Evolutionary conservation across 2,113 vertebrate species (phyloP), one percentile per base, ranked within the genome.

Genomic region (Sclerurus mexicanus): DNA sequence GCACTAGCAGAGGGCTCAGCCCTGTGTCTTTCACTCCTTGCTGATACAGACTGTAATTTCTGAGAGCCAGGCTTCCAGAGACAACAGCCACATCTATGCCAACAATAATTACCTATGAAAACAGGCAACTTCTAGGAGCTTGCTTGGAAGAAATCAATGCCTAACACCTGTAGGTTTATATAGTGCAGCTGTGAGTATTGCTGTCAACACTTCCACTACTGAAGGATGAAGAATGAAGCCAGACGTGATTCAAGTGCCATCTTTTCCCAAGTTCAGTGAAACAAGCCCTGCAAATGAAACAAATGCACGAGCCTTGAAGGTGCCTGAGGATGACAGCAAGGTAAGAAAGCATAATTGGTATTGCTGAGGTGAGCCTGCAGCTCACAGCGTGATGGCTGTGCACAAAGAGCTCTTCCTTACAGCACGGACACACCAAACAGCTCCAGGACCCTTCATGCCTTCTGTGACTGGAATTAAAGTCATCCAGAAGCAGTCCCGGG

Each of bases 91-190:
- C 68, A 71, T 58, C 88, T 79, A 68, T 71, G 87, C 69, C 89
- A 96, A 82, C 52, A 80, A 78, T 81, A 93, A 96, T 87, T 89
- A 88, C 86, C 63, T 76, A 67, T 7, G 52, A 82, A 90, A 96
- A 69, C 64, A 90, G 92, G 25, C 75, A 85, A 71, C 76, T 96
- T 95, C 53, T 67, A 82, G 81, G 75, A 88, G 77, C 31, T 91
- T 68, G 66, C 67, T 90, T 1, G 19, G 76, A 96, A 88, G 81
- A 79, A 96, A 89, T 76, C 92, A 55, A 46, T 52, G 42, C 80
- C 72, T 73, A 67, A 91, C 74, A 95, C 64, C 86, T 94, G 85
- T 58, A 40, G 86, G 71, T 69, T 93, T 85, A 77, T 7, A 37
- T 3, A 49, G 47, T 8, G 59, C 87, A 46, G 58, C 91, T 90